Conservation (phyloP, 2,888 invertebrate genomes). For the Protodeltote pygarga region DNA sequence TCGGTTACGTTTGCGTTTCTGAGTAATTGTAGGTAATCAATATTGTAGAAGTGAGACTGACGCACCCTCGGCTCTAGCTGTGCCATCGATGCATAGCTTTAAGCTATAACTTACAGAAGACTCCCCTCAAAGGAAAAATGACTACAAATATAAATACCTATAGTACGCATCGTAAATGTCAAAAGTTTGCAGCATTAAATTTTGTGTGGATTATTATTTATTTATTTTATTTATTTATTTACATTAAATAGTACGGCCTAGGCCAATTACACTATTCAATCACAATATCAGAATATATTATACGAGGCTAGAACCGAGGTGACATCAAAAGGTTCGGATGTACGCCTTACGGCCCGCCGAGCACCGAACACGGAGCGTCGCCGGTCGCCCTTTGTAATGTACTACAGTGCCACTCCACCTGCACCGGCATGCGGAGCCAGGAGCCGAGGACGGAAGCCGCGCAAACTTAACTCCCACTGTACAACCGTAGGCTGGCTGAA, state of each 20-base stretch:
- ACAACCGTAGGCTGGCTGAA: no score
- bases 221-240: no score
- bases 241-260: no score
- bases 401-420: background rate
- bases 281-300: no score
- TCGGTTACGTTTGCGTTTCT: no score
- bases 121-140: background rate
- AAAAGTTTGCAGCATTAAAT: background rate
- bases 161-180: background rate
- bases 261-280: no score
- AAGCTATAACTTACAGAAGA: background rate
- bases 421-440: no score
- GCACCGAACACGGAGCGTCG: background rate
- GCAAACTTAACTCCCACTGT: slow-evolving; percentile 1
- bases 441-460: background rate
- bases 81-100: background rate
- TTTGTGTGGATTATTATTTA: no score
- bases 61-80: no score
- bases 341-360: background rate
- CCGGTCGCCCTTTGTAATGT: background rate
- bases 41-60: background rate
- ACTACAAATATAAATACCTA: background rate
- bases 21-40: no score
- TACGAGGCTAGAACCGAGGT: background rate
- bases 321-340: background rate